Evolutionary conservation across 2,797 vertebrate species (phyloP).

Genomic region (Protosalanx chinensis): DNA sequence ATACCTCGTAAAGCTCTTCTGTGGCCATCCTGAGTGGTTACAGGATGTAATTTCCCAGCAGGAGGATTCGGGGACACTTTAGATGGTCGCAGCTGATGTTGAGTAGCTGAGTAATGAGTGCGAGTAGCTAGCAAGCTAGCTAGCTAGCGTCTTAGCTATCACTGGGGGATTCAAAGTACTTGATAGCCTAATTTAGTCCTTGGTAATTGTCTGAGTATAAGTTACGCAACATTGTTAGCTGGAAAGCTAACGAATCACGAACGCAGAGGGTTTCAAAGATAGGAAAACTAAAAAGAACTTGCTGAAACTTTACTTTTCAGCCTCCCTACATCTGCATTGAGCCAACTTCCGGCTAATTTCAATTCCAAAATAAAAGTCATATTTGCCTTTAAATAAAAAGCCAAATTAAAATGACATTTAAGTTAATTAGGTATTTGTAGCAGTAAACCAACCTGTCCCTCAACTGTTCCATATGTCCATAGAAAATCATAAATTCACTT

Average conservation of each 20-base stretch:
- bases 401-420: background rate
- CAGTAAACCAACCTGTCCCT: background rate
- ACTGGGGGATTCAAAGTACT: background rate
- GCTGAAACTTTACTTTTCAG: background rate
- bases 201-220: background rate
- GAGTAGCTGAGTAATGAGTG: too few species aligned
- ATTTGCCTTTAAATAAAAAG: background rate
- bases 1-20: slow-evolving; percentile 17
- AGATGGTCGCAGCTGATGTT: background rate
- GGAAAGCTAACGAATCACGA: background rate
- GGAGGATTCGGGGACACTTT: background rate
- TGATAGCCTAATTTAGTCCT: background rate
- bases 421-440: background rate
- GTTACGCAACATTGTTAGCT: background rate
- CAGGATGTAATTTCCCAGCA: background rate
- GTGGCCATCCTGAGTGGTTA: slow-evolving; percentile 6
- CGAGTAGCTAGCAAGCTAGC: too few species aligned
- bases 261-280: background rate
- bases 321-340: background rate
- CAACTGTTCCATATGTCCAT: too few species aligned
- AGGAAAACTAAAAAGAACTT: background rate
- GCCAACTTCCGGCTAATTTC: background rate
- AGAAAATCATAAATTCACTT: too few species aligned
- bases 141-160: background rate
- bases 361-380: background rate